Evolutionary conservation across 2,113 vertebrate genomes (phyloP).

Genomic region (Hemiprocne comata): DNA sequence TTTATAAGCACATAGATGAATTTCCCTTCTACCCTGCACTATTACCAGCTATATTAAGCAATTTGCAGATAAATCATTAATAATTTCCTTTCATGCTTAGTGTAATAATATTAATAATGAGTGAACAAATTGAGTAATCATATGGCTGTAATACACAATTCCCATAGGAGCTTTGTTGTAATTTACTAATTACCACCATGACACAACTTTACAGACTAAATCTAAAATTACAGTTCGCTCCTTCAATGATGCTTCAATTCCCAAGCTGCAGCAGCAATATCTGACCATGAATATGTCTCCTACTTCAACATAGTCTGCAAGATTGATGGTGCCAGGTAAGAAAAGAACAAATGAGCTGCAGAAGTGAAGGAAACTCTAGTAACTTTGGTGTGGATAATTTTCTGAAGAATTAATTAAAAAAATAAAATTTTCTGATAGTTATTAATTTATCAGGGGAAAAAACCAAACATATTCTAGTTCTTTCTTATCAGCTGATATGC

Average conservation of each 20-base stretch:
- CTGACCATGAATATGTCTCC: not conserved
- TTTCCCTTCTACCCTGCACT: not conserved
- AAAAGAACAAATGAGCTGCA: not conserved
- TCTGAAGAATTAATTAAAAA: not conserved
- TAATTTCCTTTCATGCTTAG: constrained; percentile 1
- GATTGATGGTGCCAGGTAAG: not conserved
- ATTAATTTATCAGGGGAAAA: not conserved
- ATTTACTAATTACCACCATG: constrained; percentile 38
- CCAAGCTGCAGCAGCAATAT: not conserved
- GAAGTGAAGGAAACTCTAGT: not conserved
- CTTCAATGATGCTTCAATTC: not conserved
- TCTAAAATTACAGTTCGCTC: not conserved
- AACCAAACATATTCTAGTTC: not conserved
- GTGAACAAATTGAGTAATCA: constrained; percentile 16
- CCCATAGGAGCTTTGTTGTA: constrained; percentile 6
- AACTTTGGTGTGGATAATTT: not conserved
- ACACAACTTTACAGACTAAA: not conserved
- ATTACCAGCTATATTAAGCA: not conserved
- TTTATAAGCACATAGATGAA: not conserved
- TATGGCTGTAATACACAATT: not conserved
- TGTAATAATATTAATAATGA: constrained; percentile 26
- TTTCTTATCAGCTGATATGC: not conserved
- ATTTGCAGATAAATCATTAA: constrained; percentile 25
- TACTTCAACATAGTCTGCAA: not conserved
- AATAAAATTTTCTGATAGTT: not conserved